Evolutionary conservation across 2,797 vertebrate genomes (phyloP).

Genomic region (Pteropus rufus): DNA sequence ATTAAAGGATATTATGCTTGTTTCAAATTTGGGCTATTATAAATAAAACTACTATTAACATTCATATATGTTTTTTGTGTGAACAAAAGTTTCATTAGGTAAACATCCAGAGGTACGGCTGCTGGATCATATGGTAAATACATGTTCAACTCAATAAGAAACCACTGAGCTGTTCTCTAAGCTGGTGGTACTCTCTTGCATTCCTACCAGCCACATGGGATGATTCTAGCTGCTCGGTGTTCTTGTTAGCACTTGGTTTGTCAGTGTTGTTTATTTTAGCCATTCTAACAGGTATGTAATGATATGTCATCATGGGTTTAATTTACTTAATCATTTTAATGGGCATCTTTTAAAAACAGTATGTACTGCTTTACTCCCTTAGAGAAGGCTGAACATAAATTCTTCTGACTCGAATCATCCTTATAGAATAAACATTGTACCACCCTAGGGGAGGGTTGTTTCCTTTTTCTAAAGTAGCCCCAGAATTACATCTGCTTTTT

Average conservation of each 20-base stretch:
- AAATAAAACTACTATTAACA: not conserved
- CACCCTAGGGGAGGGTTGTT: not conserved
- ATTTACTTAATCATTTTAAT: conserved; percentile 3
- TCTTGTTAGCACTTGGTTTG: not conserved
- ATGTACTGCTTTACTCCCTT: not conserved
- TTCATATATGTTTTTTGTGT: not conserved
- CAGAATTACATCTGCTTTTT: conserved; percentile 39
- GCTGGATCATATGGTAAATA: not conserved
- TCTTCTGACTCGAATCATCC: conserved; percentile 1
- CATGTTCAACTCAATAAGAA: not conserved
- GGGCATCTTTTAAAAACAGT: not conserved
- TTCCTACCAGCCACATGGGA: not conserved
- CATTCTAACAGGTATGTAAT: not conserved
- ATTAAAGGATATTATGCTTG: not conserved
- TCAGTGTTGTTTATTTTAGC: not conserved
- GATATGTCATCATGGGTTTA: not conserved
- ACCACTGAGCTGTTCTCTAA: not conserved
- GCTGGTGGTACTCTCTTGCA: not conserved
- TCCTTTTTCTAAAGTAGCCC: conserved; percentile 12
- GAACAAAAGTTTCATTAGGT: not conserved
- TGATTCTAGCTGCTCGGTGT: not conserved
- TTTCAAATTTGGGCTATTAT: not conserved
- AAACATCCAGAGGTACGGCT: not conserved
- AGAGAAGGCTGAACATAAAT: not conserved
- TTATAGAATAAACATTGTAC: not conserved